These are phyloP conservation scores for Nasonovia ribisnigri DNA, from an alignment of 2,888 invertebrate genomes.

Conservation along the genomic window DNA sequence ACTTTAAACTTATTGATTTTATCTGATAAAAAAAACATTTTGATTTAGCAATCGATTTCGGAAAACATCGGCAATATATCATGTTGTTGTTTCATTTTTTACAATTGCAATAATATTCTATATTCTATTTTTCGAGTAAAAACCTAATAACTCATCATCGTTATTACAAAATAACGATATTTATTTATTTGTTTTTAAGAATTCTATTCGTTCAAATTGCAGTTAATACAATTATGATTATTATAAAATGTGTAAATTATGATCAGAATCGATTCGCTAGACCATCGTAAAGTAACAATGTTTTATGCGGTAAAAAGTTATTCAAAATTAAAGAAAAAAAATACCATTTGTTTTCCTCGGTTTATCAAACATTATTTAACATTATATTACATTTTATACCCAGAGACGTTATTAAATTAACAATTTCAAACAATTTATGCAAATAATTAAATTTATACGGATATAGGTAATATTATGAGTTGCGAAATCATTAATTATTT, in stretches of 20 bases:
- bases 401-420: background rate
- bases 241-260: background rate
- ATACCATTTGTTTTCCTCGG: background rate
- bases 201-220: background rate
- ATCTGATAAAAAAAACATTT: background rate
- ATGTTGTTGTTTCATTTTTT: no score
- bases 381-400: background rate
- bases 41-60: background rate
- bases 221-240: background rate
- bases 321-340: background rate
- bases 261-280: background rate
- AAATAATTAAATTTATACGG: background rate
- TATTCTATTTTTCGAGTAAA: background rate
- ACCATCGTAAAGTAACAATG: background rate
- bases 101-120: no score
- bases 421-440: background rate
- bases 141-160: background rate
- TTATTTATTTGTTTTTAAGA: background rate
- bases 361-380: background rate
- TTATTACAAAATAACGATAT: background rate
- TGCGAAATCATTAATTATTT: background rate
- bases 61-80: background rate
- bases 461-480: background rate
- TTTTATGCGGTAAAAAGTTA: background rate
- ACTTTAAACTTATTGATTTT: background rate